phyloP scores from a whole-genome alignment of 35 echinoderm and acorn worm species.

The Lytechinus pictus region DNA sequence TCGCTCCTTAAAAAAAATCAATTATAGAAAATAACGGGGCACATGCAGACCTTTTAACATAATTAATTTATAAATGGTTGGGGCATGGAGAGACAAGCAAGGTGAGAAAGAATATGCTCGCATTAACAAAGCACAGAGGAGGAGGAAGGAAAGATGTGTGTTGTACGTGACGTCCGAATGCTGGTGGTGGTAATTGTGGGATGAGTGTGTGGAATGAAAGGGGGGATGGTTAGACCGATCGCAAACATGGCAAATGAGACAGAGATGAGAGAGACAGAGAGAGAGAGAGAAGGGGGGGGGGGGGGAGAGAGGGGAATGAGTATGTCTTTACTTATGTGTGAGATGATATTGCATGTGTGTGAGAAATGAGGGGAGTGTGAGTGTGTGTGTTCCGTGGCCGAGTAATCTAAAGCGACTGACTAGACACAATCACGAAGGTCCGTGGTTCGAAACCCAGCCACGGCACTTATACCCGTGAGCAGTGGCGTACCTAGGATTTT shows the following conservation, averaged over 20 bases:
- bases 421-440: too few relatives aligned
- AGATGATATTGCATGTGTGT: not conserved
- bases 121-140: not conserved
- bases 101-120: not conserved
- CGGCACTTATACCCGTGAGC: too few relatives aligned
- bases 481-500: too few relatives aligned
- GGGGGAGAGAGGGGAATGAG: not conserved
- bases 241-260: not conserved
- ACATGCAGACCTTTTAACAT: too few relatives aligned
- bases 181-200: not conserved
- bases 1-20: too few relatives aligned
- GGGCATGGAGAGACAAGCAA: too few relatives aligned
- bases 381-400: not conserved
- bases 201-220: not conserved
- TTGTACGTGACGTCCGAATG: not conserved
- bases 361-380: not conserved
- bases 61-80: too few relatives aligned
- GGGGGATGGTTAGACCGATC: not conserved
- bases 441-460: not conserved
- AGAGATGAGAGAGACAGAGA: not conserved
- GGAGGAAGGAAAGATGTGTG: not conserved
- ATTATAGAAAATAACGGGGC: too few relatives aligned
- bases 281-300: not conserved
- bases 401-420: too few relatives aligned
- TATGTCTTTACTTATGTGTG: too few relatives aligned